Conservation (phyloP, 2,888 invertebrate genomes). For the Alviniconcha strummeri region DNA sequence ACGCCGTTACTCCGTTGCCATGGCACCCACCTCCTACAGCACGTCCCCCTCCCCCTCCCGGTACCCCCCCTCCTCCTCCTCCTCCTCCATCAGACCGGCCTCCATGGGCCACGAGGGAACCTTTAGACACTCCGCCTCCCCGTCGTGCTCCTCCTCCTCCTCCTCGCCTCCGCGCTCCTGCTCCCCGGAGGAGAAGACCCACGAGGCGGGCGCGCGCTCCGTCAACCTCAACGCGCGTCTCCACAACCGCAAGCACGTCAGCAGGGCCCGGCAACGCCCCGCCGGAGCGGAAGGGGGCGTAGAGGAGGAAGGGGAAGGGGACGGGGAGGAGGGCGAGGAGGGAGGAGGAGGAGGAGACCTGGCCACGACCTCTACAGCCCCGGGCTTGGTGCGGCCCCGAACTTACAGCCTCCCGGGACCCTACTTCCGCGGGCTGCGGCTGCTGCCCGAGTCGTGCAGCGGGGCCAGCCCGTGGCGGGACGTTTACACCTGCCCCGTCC, state of each 20-base stretch:
- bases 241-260: conserved; percentile 4
- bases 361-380: neutral
- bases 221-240: conserved; percentile 18
- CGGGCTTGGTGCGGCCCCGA: conserved; percentile 19
- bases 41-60: conserved; percentile 2
- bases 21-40: neutral
- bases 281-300: neutral
- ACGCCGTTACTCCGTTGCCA: conserved; percentile 21
- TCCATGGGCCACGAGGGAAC: conserved; percentile 1
- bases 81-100: neutral
- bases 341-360: neutral
- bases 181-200: neutral
- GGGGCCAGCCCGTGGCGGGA: neutral
- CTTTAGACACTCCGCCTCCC: neutral
- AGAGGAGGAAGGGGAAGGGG: neutral
- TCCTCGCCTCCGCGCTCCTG: conserved; percentile 3
- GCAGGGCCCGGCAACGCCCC: neutral
- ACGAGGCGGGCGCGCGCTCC: neutral
- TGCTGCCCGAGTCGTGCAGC: neutral
- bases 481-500: conserved; percentile 32
- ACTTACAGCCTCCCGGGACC: conserved; percentile 27
- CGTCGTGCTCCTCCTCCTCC: conserved; percentile 12
- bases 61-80: neutral
- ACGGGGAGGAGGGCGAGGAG: neutral
- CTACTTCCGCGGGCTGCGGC: neutral